Percentiles rank a stretch among this genome's conserved stretches.
Evolutionary conservation across 2,797 vertebrate genomes (phyloP).

Genomic region (Peromyscus eremicus): DNA sequence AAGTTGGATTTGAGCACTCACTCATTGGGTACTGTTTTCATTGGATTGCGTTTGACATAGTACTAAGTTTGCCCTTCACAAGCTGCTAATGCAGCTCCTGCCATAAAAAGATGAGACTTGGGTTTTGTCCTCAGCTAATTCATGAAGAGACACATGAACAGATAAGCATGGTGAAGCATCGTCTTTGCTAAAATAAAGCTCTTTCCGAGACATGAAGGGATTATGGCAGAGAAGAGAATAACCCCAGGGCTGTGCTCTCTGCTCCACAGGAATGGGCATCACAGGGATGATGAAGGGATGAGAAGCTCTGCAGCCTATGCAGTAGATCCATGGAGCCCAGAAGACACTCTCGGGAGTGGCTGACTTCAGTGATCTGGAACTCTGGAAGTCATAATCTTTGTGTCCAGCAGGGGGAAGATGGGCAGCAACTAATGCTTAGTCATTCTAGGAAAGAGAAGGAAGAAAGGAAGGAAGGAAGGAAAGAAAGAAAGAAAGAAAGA

Average conservation of each 20-base stretch:
- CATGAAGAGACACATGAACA: neutral
- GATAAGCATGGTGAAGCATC: neutral
- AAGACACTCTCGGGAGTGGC: neutral
- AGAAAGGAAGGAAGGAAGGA: no score
- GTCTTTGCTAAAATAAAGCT: neutral
- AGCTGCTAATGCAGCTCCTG: neutral
- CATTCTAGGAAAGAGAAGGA: neutral
- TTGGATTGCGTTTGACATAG: neutral
- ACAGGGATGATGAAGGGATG: neutral
- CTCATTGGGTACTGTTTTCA: neutral
- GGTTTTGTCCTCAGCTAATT: conserved; percentile 32
- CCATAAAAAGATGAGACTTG: neutral
- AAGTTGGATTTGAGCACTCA: neutral
- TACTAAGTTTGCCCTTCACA: neutral
- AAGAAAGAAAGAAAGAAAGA: no score
- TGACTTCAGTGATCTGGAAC: neutral
- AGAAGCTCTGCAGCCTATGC: rapidly evolving
- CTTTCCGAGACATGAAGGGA: neutral
- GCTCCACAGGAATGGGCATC: neutral
- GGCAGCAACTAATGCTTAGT: neutral
- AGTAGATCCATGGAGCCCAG: neutral
- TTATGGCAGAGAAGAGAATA: neutral
- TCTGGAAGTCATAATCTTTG: neutral
- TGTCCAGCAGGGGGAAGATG: neutral
- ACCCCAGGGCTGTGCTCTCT: neutral